These are phyloP conservation scores for Leptopilina myrica DNA, from an alignment of 2,888 invertebrate species.

Conservation along the genomic window DNA sequence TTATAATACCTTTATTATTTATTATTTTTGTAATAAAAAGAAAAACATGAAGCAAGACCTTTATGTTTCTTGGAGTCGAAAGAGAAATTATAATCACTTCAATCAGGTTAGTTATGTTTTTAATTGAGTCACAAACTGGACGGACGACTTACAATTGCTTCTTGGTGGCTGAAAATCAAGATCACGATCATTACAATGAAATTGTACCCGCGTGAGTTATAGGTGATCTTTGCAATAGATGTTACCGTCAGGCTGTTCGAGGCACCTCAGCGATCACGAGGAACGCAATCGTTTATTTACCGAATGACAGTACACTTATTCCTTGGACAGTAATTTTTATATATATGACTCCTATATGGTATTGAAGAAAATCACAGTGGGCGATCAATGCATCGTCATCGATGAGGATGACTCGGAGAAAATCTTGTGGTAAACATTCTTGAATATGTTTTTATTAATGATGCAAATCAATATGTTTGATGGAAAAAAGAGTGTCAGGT, in stretches of 20 bases:
- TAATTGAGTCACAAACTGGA: conserved; percentile 31
- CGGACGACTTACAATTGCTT: neutral
- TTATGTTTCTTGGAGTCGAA: neutral
- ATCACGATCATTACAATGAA: conserved; percentile 36
- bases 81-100: neutral
- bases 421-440: no score
- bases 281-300: conserved; percentile 64
- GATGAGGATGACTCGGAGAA: conserved; percentile 21
- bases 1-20: neutral
- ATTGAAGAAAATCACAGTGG: conserved; percentile 46
- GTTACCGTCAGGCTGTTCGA: conserved; percentile 62
- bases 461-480: neutral
- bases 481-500: neutral
- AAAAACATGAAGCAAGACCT: no score
- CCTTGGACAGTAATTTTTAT: conserved; percentile 14
- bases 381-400: conserved; percentile 62
- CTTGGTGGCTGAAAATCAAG: conserved; percentile 13
- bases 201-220: conserved; percentile 56
- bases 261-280: conserved; percentile 69
- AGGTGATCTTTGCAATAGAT: conserved; percentile 62
- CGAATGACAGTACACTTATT: conserved; percentile 64
- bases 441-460: no score
- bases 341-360: no score
- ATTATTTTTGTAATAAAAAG: neutral
- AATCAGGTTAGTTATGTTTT: neutral